Percentiles rank a stretch among this genome's conserved stretches.
Conservation (phyloP, 2,888 invertebrate species). For the Mimas tiliae region DNA sequence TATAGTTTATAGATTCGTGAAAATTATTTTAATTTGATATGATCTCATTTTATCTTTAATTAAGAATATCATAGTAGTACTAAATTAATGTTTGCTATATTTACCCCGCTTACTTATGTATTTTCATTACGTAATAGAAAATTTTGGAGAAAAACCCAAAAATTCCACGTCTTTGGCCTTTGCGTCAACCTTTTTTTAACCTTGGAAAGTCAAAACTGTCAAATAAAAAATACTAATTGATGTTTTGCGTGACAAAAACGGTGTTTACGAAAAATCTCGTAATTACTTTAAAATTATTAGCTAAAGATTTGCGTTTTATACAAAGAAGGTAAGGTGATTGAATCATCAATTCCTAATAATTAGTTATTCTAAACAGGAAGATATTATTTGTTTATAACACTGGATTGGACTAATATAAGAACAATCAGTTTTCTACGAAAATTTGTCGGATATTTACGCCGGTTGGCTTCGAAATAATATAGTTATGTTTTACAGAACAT, state of each 20-base stretch:
- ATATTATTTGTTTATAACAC: too few relatives aligned
- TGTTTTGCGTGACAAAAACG: constrained; percentile 23
- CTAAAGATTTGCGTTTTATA: constrained; percentile 15
- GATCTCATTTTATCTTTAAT: too few relatives aligned
- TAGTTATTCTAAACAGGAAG: too few relatives aligned
- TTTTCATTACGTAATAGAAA: constrained; percentile 15
- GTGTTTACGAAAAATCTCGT: constrained; percentile 19
- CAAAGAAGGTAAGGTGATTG: constrained; percentile 35
- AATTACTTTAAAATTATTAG: constrained; percentile 10
- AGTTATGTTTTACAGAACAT: too few relatives aligned
- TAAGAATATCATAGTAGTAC: neutral
- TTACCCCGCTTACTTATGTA: neutral
- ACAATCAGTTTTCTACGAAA: too few relatives aligned
- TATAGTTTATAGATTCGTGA: neutral
- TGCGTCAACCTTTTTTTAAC: neutral
- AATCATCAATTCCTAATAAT: too few relatives aligned
- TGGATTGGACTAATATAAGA: neutral
- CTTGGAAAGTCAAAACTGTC: constrained; percentile 7
- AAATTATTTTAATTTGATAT: neutral
- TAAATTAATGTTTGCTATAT: neutral
- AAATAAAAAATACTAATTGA: constrained; percentile 13
- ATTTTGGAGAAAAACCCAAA: neutral
- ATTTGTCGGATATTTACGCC: too few relatives aligned
- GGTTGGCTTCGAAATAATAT: too few relatives aligned
- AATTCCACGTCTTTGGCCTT: neutral